Evolutionary conservation across 2,888 invertebrate species (phyloP), one percentile per base, ranked within the genome.

Genomic region (Cataglyphis altisquamis): DNA sequence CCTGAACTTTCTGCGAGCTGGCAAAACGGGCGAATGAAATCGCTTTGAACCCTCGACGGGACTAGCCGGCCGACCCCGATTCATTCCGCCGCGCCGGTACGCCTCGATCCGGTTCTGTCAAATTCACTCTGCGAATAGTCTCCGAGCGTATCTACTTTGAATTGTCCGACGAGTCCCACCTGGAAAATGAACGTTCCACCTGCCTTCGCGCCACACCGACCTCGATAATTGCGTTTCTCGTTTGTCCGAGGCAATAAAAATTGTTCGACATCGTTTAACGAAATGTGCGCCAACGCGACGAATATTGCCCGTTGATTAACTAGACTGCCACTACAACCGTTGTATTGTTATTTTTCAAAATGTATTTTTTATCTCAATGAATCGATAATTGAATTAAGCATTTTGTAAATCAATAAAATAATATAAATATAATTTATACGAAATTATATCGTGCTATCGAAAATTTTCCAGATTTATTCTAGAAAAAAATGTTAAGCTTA

Each of bases 181-280:
- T 78, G 70, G 48, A 70, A 52, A 78, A 68, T 70, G 62, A 29
- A 70, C 70, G 87, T 82, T 73, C 78, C 78, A 87, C 77, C 85
- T 70, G 77, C 77, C 67, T 68, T 77, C 87, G 70, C 62, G 32
- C 73, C 62, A 25, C 73, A 48, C n/a, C 75, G 55, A 41, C 29
- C 32, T 57, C 77, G 87, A 83, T 83, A 85, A 87, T 66, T 74
- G 70, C 75, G 78, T 84, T 87, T 68, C 78, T 68, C 78, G 78
- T 68, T 78, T 60, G 78, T 67, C n/a, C 75, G 39, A 52, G 45
- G 21, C 60, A 68, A 60, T 78, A 78, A 78, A 78, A 78, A 78
- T 66, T 48, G 45, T 29, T 8, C 45, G 68, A 67, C 68, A 41
- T 67, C 68, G 29, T 66, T 39, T 52, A 36, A 32, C 32, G 60